Evolutionary conservation across 2,888 invertebrate genomes (phyloP).

Genomic region (Strigamia transsilvanica): DNA sequence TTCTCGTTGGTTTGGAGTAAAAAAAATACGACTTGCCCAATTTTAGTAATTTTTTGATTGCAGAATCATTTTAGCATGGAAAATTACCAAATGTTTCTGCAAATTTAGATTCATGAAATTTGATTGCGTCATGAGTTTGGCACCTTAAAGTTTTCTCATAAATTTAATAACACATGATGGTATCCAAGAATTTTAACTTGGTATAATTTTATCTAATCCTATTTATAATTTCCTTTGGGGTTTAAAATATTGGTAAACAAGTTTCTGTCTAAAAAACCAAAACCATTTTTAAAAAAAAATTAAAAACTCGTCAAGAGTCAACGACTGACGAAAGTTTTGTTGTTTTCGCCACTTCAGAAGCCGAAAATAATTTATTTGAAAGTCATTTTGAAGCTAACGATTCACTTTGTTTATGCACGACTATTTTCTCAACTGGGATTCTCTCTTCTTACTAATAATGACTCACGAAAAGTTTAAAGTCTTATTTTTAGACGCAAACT

Average conservation of each 20-base stretch:
- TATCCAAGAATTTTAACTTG: slow-evolving; percentile 23
- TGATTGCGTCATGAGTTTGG: slow-evolving; percentile 10
- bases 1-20: neutral
- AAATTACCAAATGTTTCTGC: slow-evolving; percentile 29
- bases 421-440: slow-evolving; percentile 26
- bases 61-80: slow-evolving; percentile 24
- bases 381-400: neutral
- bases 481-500: neutral
- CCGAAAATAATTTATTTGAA: slow-evolving; percentile 1
- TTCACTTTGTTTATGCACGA: neutral
- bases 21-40: neutral
- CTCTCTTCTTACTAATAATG: slow-evolving; percentile 9
- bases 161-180: slow-evolving; percentile 16
- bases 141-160: slow-evolving; percentile 11
- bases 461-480: neutral
- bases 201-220: slow-evolving; percentile 31
- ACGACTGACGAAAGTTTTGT: too few relatives aligned
- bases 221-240: neutral
- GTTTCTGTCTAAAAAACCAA: too few relatives aligned
- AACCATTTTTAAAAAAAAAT: neutral
- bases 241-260: neutral
- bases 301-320: too few relatives aligned
- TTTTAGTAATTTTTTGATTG: neutral
- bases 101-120: slow-evolving; percentile 27
- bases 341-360: too few relatives aligned